Evolutionary conservation across 2,888 invertebrate genomes (phyloP).

Genomic region (Drosophila demipolita): DNA sequence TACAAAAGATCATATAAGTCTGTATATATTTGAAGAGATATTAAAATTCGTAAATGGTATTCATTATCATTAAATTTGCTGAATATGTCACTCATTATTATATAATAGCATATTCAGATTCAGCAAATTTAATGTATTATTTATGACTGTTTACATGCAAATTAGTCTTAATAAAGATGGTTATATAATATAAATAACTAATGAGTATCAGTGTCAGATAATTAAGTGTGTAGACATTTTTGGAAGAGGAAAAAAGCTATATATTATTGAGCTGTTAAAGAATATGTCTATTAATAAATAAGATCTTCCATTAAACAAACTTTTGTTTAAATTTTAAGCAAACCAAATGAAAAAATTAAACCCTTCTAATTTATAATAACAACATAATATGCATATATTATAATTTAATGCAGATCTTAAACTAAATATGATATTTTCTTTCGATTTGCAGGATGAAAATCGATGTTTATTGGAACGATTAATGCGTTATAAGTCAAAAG

Average conservation of each 20-base stretch:
- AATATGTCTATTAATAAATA: not conserved
- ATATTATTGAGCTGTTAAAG: not conserved
- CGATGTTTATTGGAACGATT: conserved; percentile 93
- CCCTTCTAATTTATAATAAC: not conserved
- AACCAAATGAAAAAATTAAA: not conserved
- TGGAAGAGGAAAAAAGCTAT: no score
- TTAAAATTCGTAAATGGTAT: not conserved
- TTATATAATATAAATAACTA: not conserved
- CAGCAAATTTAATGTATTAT: not conserved
- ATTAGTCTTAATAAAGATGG: not conserved
- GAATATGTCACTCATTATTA: not conserved
- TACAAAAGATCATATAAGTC: not conserved
- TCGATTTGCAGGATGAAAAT: conserved; percentile 92
- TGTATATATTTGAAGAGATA: not conserved
- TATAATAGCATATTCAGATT: not conserved
- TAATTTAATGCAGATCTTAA: no score
- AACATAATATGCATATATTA: not conserved
- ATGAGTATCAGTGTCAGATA: not conserved
- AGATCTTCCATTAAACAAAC: not conserved
- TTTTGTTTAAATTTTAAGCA: not conserved
- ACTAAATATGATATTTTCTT: not conserved
- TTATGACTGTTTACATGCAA: not conserved
- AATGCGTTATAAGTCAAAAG: conserved; percentile 96
- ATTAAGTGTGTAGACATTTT: not conserved
- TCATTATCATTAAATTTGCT: not conserved